phyloP scores from a whole-genome alignment of 2,888 invertebrate species.

The Cryptocheilus praepositus region DNA sequence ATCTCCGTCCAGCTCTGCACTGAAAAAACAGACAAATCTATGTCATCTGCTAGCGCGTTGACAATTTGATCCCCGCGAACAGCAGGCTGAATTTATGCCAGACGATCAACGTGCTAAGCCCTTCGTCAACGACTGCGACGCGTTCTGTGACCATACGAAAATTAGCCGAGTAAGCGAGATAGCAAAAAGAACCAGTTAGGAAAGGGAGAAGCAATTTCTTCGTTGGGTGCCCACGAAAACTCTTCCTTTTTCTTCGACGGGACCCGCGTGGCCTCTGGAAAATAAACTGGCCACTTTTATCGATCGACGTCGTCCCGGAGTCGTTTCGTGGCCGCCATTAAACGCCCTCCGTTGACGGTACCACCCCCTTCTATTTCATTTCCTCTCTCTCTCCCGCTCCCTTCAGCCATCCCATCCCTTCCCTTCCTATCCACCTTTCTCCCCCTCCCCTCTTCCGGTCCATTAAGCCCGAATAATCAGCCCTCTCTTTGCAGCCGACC shows the following conservation, averaged over 20 bases:
- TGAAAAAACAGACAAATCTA: too few species aligned
- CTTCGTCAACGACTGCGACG: too few species aligned
- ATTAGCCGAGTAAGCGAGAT: too few species aligned
- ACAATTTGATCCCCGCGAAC: too few species aligned
- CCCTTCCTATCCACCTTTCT: too few species aligned
- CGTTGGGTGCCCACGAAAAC: conserved; percentile 22
- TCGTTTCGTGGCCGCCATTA: conserved; percentile 53
- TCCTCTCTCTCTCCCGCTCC: conserved; percentile 6
- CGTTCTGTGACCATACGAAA: too few species aligned
- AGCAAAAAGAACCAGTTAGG: background rate
- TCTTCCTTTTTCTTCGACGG: conserved; percentile 11
- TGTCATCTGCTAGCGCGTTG: too few species aligned
- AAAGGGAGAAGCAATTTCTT: conserved; percentile 53
- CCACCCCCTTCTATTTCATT: conserved; percentile 8
- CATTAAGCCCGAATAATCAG: conserved; percentile 55
- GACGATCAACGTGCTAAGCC: too few species aligned
- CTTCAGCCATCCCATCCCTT: background rate
- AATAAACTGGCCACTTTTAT: conserved; percentile 58
- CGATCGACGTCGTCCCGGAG: conserved; percentile 48
- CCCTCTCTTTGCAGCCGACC: conserved; percentile 41
- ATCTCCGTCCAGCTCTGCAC: too few species aligned
- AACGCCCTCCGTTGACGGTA: conserved; percentile 35
- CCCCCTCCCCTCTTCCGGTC: conserved; percentile 12
- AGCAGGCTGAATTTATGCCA: too few species aligned
- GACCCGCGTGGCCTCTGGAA: conserved; percentile 37